Conservation (phyloP, 1,140 invertebrate genomes). For the Achatina immaculata region DNA sequence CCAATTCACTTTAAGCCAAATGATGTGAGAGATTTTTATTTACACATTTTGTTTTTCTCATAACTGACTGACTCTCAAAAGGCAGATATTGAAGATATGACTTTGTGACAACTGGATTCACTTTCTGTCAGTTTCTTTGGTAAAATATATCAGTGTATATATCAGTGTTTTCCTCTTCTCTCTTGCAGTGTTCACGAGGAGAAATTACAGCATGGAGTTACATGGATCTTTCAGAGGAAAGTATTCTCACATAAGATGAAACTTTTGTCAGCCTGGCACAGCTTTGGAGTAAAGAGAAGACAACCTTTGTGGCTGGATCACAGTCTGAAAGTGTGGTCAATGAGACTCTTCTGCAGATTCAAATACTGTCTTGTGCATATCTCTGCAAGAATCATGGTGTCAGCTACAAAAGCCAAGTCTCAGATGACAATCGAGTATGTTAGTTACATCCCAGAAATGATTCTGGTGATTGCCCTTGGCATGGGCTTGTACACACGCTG, state of each 20-base stretch:
- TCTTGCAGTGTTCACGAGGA: neutral
- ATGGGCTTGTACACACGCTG: slow-evolving; percentile 66
- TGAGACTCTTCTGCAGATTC: neutral
- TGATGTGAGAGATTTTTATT: too few relatives aligned
- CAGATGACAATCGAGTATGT: slow-evolving; percentile 52
- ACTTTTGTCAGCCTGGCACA: neutral
- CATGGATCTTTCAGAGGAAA: neutral
- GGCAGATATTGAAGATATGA: too few relatives aligned
- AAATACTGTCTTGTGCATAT: slow-evolving; percentile 33
- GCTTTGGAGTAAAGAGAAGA: neutral
- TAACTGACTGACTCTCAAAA: too few relatives aligned
- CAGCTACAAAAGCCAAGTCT: slow-evolving; percentile 39
- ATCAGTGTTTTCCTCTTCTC: neutral
- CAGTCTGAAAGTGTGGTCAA: neutral
- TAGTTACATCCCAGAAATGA: slow-evolving; percentile 54
- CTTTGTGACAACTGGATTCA: too few relatives aligned
- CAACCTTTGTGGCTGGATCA: neutral
- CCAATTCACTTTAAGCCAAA: too few relatives aligned
- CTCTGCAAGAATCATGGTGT: slow-evolving; percentile 21
- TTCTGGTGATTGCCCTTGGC: slow-evolving; percentile 61
- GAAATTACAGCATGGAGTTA: neutral
- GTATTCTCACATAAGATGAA: neutral
- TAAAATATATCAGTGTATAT: too few relatives aligned
- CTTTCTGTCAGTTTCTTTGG: too few relatives aligned
- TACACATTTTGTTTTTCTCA: too few relatives aligned